These are phyloP conservation scores for Tursiops truncatus DNA, from an alignment of 2,113 vertebrate species.

Conservation along the genomic window DNA sequence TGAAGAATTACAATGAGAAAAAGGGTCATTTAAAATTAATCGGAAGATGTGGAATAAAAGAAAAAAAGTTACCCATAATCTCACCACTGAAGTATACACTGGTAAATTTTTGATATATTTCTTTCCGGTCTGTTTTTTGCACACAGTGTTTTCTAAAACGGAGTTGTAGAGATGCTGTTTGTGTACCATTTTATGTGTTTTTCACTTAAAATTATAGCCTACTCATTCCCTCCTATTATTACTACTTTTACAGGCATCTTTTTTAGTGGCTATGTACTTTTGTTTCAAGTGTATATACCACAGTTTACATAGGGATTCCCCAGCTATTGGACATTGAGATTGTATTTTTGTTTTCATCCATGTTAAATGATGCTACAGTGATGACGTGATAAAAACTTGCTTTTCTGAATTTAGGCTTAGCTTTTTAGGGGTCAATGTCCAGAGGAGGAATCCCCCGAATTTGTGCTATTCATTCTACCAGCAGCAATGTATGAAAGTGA, in stretches of 20 bases:
- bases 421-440: neutral
- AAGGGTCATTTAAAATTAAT: neutral
- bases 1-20: neutral
- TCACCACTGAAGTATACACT: neutral
- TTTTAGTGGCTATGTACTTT: neutral
- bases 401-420: neutral
- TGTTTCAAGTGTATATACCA: neutral
- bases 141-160: neutral
- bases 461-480: neutral
- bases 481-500: neutral
- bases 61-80: neutral
- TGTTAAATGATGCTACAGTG: neutral
- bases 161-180: neutral
- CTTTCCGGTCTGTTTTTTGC: neutral
- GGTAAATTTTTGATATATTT: neutral
- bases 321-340: neutral
- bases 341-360: neutral
- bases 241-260: neutral
- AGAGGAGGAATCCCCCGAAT: too few relatives aligned
- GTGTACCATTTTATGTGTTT: neutral
- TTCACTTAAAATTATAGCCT: neutral
- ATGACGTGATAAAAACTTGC: neutral
- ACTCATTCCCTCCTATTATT: neutral
- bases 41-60: neutral
- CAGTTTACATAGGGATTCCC: neutral